These are phyloP conservation scores for Petroica traversi DNA, from an alignment of 2,113 vertebrate genomes.

Conservation along the genomic window DNA sequence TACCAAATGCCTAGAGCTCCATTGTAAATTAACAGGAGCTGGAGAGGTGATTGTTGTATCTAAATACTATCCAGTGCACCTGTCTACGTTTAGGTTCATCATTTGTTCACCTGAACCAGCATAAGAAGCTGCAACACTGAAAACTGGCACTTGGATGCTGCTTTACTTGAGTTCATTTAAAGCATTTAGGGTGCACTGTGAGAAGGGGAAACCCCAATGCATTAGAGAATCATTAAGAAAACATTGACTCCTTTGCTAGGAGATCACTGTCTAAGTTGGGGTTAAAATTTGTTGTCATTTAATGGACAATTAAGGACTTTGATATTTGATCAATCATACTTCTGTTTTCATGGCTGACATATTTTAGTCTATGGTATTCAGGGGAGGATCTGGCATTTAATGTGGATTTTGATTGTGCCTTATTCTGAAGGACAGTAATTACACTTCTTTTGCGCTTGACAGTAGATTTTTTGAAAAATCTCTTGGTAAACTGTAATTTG, in stretches of 20 bases:
- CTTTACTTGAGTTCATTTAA: neutral
- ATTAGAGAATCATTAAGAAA: neutral
- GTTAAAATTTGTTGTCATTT: neutral
- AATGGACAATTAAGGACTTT: neutral
- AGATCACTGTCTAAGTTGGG: neutral
- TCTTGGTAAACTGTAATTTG: neutral
- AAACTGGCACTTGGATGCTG: neutral
- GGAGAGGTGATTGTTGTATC: neutral
- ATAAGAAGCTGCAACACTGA: neutral
- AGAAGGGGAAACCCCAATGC: neutral
- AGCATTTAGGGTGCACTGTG: neutral
- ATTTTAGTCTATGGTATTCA: neutral
- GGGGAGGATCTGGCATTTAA: neutral
- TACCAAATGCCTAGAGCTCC: neutral
- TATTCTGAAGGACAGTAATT: neutral
- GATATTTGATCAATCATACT: neutral
- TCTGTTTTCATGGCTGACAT: neutral
- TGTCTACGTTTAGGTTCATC: neutral
- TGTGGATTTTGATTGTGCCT: neutral
- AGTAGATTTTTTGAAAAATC: neutral
- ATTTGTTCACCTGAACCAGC: neutral
- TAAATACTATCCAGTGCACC: neutral
- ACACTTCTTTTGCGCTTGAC: neutral
- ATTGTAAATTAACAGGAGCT: neutral
- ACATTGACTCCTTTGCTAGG: neutral